Percentiles rank a stretch among this genome's conserved stretches.
Conservation (phyloP, 2,888 invertebrate genomes). For the Steinernema scapterisci region DNA sequence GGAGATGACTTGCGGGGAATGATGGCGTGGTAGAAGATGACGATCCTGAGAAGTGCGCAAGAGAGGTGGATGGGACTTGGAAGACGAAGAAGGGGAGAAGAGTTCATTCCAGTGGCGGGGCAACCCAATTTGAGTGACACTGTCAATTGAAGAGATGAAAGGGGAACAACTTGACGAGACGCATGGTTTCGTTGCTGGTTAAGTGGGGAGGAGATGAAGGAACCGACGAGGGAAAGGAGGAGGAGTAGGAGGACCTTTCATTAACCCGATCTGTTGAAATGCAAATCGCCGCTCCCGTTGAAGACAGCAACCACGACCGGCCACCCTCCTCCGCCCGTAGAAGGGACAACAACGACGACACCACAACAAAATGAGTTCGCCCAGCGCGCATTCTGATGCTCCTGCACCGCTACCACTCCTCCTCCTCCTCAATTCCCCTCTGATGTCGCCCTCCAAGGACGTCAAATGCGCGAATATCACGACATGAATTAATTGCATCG, state of each 20-base stretch:
- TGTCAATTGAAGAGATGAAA: not conserved
- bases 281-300: not conserved
- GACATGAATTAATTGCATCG: slow-evolving; percentile 32
- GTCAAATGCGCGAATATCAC: slow-evolving; percentile 33
- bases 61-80: not conserved
- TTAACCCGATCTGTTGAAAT: slow-evolving; percentile 27
- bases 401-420: not conserved
- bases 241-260: slow-evolving; percentile 4
- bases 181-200: not conserved
- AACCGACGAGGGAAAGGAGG: not conserved
- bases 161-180: slow-evolving; percentile 12
- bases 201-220: slow-evolving; percentile 25
- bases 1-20: slow-evolving; percentile 3
- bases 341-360: not conserved
- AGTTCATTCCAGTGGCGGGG: not conserved
- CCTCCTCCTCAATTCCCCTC: not conserved
- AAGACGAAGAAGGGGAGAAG: no score
- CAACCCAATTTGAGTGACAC: slow-evolving; percentile 31
- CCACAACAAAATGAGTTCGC: slow-evolving; percentile 2
- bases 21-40: not conserved
- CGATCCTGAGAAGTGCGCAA: no score
- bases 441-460: slow-evolving; percentile 28
- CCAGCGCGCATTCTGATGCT: slow-evolving; percentile 23
- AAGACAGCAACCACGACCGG: no score
- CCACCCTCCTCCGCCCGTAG: no score